Percentiles rank a stretch among this genome's conserved stretches.
phyloP scores from a whole-genome alignment of 2,113 vertebrate genomes.

The Crotalus helleri region DNA sequence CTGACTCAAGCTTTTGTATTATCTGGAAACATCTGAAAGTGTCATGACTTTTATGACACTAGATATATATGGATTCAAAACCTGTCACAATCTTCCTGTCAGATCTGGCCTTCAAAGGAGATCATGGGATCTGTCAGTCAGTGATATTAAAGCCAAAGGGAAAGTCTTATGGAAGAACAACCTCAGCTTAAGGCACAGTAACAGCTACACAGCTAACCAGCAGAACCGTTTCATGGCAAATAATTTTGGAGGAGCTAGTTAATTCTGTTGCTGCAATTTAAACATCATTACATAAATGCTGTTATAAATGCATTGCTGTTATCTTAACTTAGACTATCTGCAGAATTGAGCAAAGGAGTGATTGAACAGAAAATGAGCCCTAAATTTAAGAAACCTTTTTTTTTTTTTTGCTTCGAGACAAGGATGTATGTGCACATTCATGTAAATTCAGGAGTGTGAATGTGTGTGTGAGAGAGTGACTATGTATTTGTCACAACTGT shows the following conservation, averaged over 20 bases:
- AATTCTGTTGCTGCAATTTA: neutral
- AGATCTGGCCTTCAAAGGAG: neutral
- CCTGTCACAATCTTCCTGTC: constrained; percentile 31
- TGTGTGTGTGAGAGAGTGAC: neutral
- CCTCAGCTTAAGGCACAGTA: neutral
- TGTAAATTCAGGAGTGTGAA: neutral
- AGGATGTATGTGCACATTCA: neutral
- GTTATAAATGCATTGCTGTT: neutral
- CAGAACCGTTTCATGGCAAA: neutral
- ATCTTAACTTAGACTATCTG: neutral
- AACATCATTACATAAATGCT: neutral
- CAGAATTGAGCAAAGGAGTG: neutral
- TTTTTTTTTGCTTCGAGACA: neutral
- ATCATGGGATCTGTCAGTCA: neutral
- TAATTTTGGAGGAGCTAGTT: neutral
- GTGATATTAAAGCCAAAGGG: neutral
- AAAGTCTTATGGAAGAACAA: neutral
- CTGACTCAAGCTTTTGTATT: neutral
- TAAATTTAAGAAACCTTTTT: neutral
- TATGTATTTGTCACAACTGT: neutral
- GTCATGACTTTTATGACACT: neutral
- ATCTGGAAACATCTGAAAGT: neutral
- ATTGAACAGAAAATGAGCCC: neutral
- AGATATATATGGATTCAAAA: constrained; percentile 18
- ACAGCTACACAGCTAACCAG: neutral